phyloP scores from a whole-genome alignment of 2,797 vertebrate genomes.

The Ataeniobius toweri region DNA sequence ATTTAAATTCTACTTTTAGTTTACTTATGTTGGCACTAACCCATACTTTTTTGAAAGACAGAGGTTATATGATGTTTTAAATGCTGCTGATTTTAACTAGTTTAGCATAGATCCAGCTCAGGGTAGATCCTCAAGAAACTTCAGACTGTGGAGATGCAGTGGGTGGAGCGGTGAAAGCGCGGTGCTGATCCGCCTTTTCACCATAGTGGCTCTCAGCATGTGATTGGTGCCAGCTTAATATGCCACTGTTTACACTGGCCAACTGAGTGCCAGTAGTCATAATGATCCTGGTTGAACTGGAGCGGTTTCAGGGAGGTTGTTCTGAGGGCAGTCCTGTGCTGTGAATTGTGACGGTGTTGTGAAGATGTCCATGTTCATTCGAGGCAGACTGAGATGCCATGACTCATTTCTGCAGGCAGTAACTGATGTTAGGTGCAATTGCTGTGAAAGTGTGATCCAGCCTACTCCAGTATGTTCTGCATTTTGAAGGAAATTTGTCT shows the following conservation, averaged over 20 bases:
- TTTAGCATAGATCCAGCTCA: constrained; percentile 36
- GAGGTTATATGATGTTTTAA: constrained; percentile 8
- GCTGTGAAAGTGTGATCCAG: constrained; percentile 59
- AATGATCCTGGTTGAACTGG: constrained; percentile 7
- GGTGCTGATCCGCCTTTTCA: constrained; percentile 23
- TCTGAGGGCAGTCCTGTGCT: constrained; percentile 24
- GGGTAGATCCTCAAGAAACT: constrained; percentile 6
- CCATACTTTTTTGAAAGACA: constrained; percentile 7
- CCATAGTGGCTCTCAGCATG: constrained; percentile 2
- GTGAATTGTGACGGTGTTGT: constrained; percentile 32
- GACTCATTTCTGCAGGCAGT: constrained; percentile 73
- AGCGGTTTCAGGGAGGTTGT: constrained; percentile 15
- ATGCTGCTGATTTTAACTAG: constrained; percentile 21
- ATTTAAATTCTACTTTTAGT: background rate
- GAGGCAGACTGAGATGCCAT: constrained; percentile 55
- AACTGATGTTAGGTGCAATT: constrained; percentile 44
- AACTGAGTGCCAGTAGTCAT: background rate
- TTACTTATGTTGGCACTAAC: background rate
- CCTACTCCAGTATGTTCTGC: constrained; percentile 71
- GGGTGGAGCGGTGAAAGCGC: constrained; percentile 12
- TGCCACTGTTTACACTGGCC: constrained; percentile 16
- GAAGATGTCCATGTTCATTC: constrained; percentile 48
- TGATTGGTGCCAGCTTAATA: constrained; percentile 20
- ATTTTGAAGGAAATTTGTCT: constrained; percentile 33
- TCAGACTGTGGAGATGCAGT: constrained; percentile 12